A percentile compares a stretch with the other conserved stretches of the same genome.
phyloP scores from a whole-genome alignment of 2,888 invertebrate species.

The Empis livida region DNA sequence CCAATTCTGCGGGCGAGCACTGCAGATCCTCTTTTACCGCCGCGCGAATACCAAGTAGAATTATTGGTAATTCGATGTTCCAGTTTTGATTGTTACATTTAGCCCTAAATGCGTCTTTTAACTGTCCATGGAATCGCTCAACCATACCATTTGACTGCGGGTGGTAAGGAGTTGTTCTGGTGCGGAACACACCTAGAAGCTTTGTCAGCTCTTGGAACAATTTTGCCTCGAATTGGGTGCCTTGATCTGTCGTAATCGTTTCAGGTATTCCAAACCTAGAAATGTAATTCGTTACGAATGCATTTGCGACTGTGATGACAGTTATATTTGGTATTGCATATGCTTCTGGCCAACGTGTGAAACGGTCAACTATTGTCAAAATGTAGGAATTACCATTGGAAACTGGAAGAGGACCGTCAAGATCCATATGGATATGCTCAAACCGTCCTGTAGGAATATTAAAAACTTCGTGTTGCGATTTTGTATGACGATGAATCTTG shows the following conservation, averaged over 20 bases:
- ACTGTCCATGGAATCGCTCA: not conserved
- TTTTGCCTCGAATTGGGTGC: constrained; percentile 3
- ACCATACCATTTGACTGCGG: constrained; percentile 5
- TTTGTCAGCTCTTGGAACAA: constrained; percentile 1
- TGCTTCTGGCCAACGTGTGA: constrained; percentile 2
- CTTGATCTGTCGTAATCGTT: constrained; percentile 2
- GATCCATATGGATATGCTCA: not conserved
- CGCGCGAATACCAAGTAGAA: constrained; percentile 2
- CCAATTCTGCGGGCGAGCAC: constrained; percentile 1
- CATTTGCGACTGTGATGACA: not conserved
- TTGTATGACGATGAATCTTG: not conserved
- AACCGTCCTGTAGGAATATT: not conserved
- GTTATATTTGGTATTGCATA: not conserved
- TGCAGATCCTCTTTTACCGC: not conserved
- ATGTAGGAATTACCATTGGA: not conserved
- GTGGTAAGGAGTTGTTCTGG: constrained; percentile 4
- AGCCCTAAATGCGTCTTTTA: constrained; percentile 17
- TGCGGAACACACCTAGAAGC: constrained; percentile 2
- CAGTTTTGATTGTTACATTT: not conserved
- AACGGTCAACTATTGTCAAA: not conserved
- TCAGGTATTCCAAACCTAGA: too few species aligned
- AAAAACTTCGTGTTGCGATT: not conserved
- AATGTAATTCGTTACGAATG: too few species aligned
- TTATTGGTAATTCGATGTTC: constrained; percentile 4
- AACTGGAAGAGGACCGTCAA: not conserved